Percentiles rank a stretch among this genome's conserved stretches.
These are phyloP conservation scores for Pantherophis vulpinus DNA, from an alignment of 2,797 vertebrate species.

Conservation along the genomic window DNA sequence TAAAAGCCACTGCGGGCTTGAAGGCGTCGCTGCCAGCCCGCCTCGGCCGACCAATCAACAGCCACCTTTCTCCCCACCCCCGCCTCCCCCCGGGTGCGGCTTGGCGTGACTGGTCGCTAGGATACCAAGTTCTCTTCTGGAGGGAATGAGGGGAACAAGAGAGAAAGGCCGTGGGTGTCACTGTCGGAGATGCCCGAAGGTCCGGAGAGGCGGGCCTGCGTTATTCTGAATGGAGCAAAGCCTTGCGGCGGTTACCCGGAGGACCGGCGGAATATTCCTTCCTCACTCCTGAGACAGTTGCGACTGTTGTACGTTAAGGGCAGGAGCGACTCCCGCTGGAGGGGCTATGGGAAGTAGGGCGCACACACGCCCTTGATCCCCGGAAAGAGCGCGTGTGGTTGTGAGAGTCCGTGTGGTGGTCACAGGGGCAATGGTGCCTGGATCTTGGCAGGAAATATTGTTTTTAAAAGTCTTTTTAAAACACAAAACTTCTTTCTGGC, in stretches of 20 bases:
- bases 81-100: too few relatives aligned
- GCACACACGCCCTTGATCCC: background rate
- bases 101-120: conserved; percentile 15
- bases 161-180: too few relatives aligned
- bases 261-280: background rate
- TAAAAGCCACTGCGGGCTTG: background rate
- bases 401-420: background rate
- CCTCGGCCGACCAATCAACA: background rate
- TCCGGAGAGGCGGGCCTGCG: background rate
- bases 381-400: background rate
- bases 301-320: background rate
- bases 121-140: background rate
- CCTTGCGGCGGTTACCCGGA: background rate
- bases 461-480: background rate
- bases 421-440: background rate
- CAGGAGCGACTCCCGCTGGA: background rate
- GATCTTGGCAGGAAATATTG: background rate
- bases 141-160: too few relatives aligned
- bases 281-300: background rate
- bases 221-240: background rate
- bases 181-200: background rate
- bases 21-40: background rate
- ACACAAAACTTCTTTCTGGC: background rate
- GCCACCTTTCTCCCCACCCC: background rate
- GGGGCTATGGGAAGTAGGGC: background rate